These are phyloP conservation scores for Phocoena sinus DNA, from an alignment of 2,113 vertebrate species.

Conservation along the genomic window DNA sequence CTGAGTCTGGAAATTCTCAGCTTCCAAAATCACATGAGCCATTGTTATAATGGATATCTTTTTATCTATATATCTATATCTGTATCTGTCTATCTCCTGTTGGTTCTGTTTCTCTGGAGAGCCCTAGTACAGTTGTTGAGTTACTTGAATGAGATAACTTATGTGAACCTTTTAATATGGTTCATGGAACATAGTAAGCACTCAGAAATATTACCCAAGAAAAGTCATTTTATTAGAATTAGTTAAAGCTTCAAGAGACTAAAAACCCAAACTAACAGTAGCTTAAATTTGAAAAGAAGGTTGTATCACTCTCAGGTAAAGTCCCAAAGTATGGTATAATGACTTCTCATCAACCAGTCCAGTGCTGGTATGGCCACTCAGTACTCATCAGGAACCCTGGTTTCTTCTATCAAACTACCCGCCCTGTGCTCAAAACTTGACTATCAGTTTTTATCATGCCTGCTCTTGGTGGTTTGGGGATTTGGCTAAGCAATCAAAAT, in stretches of 20 bases:
- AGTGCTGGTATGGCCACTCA: neutral
- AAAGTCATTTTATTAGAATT: neutral
- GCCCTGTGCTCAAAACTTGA: neutral
- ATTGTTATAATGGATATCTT: neutral
- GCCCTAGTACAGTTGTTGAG: neutral
- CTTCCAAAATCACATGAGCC: neutral
- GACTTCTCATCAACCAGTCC: neutral
- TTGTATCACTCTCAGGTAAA: neutral
- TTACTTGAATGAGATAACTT: neutral
- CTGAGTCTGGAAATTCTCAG: neutral
- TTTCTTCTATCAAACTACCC: neutral
- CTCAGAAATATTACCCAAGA: neutral
- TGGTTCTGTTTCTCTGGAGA: neutral
- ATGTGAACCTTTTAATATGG: neutral
- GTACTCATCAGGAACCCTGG: neutral
- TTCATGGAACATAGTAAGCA: neutral
- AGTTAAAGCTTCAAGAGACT: neutral
- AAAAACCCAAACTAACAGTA: neutral
- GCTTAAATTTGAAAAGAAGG: neutral
- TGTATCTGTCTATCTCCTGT: neutral
- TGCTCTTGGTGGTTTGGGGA: neutral
- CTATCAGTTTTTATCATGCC: neutral
- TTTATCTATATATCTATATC: neutral
- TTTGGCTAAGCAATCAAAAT: neutral
- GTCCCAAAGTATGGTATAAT: neutral